Evolutionary conservation across 2,797 vertebrate genomes (phyloP), one percentile per base, ranked within the genome.

Genomic region (Poeciliopsis paucimaculata): DNA sequence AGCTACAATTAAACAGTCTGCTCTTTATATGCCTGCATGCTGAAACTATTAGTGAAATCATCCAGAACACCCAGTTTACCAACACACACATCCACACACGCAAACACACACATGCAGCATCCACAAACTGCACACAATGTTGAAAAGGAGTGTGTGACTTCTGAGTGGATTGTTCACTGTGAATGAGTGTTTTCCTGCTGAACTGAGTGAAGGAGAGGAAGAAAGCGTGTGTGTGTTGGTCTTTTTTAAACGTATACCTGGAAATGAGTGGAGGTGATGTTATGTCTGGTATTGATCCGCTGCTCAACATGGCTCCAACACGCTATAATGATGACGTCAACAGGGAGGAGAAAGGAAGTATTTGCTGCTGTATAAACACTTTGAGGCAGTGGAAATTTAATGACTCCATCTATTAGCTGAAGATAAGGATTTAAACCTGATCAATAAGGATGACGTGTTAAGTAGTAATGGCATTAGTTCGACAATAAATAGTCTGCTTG

Each of bases 11-110:
- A 94, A 93, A 94, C 93, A 94, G 92, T 93, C 92, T 93, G 91
- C 76, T 87, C 90, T 94, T 94, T 95, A 95, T 90, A 90, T 88
- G 83, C 77, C 85, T 87, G 90, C 94, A 95, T 95, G 89, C 92
- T 96, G 95, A 95, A 96, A 88, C 93, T 92, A 95, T 96, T 96
- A 92, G 90, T 93, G 87, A 91, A 95, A 91, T 93, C 92, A 91
- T 91, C 92, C 90, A 94, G 91, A 93, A 93, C 88, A 90, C 88
- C 88, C 90, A 89, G 88, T 92, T 93, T 91, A 94, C 92, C 77
- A 86, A 93, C 90, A 90, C 90, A 89, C 89, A 86, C 77, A 80
- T 60, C 76, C 41, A 73, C 79, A 82, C 82, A 87, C 78, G 76
- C 72, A 93, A 88, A 90, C 89, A 87, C 89, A 86, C 76, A 78